These are phyloP conservation scores for Platyura marginata DNA, from an alignment of 1,140 invertebrate species.

Conservation along the genomic window DNA sequence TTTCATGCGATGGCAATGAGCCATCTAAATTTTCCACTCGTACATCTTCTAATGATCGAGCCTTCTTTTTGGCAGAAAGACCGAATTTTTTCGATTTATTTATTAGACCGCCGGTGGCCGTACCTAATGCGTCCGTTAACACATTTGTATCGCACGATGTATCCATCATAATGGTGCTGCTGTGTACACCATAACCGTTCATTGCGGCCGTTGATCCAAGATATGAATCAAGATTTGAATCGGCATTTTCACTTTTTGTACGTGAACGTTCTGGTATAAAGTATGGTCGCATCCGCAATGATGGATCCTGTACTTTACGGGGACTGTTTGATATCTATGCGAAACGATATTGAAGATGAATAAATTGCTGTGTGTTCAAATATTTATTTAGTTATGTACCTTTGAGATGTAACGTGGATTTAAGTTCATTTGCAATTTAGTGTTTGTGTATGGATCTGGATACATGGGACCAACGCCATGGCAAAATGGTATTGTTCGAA, in stretches of 20 bases:
- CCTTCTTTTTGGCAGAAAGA: constrained; percentile 4
- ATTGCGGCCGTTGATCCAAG: background rate
- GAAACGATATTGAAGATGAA: background rate
- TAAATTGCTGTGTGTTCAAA: background rate
- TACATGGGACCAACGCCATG: too few species aligned
- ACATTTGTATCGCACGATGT: background rate
- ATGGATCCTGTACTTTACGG: background rate
- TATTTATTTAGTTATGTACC: background rate
- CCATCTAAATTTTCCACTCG: constrained; percentile 10
- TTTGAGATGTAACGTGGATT: background rate
- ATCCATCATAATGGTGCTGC: background rate
- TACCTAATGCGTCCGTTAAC: background rate
- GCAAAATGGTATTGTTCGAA: too few species aligned
- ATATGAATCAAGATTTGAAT: background rate
- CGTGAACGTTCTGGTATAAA: constrained; percentile 1
- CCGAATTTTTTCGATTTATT: background rate
- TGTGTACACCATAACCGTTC: background rate
- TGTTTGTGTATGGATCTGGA: too few species aligned
- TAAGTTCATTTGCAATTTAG: background rate
- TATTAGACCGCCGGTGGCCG: background rate
- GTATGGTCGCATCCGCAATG: constrained; percentile 1
- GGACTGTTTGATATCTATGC: background rate
- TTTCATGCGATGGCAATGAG: constrained; percentile 11
- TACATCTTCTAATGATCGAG: constrained; percentile 9
- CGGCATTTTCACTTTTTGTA: background rate